phyloP scores from a whole-genome alignment of 1,140 invertebrate genomes.

The Telenomus remus region DNA sequence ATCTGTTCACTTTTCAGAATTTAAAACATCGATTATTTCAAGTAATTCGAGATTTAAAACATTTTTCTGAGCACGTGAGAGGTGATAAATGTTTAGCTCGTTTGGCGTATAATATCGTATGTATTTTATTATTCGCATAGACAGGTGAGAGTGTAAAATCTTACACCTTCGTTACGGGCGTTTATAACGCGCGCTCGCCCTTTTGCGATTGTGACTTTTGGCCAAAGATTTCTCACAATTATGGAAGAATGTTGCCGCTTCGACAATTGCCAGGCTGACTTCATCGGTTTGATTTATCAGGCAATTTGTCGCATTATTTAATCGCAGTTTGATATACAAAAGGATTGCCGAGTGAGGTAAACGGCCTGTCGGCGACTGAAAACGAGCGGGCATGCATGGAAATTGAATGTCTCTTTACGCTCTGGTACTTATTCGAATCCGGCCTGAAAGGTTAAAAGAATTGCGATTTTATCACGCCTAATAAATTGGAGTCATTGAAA shows the following conservation, averaged over 20 bases:
- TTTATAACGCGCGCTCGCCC: too few relatives aligned
- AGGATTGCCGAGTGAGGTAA: constrained; percentile 24
- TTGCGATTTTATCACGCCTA: constrained; percentile 36
- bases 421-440: constrained; percentile 33
- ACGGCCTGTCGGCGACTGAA: constrained; percentile 10
- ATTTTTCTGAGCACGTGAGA: too few relatives aligned
- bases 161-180: too few relatives aligned
- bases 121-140: too few relatives aligned
- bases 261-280: neutral
- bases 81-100: too few relatives aligned
- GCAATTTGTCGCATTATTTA: constrained; percentile 26
- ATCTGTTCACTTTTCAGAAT: too few relatives aligned
- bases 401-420: constrained; percentile 37
- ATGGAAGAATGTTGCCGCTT: constrained; percentile 2
- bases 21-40: too few relatives aligned
- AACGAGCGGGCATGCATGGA: constrained; percentile 12
- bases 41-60: too few relatives aligned
- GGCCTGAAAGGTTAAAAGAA: constrained; percentile 41
- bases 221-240: constrained; percentile 20
- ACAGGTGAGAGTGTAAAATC: too few relatives aligned
- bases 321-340: constrained; percentile 11
- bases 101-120: too few relatives aligned
- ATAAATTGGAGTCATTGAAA: constrained; percentile 40
- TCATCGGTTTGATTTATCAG: constrained; percentile 20
- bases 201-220: neutral